phyloP scores from a whole-genome alignment of 2,888 invertebrate species.

The Cataglyphis albicans region DNA sequence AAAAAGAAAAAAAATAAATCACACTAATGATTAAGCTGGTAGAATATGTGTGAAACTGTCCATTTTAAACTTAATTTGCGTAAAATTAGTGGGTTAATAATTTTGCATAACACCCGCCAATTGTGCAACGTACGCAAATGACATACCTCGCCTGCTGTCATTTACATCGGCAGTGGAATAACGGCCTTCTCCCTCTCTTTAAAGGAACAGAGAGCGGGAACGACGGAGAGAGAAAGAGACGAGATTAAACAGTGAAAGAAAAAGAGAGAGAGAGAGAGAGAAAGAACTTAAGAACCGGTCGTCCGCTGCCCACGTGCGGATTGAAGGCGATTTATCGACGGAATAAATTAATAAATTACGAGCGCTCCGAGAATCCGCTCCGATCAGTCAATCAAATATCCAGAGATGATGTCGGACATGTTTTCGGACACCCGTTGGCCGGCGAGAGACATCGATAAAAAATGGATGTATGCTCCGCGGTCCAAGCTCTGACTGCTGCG shows the following conservation, averaged over 20 bases:
- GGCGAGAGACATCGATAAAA: conserved; percentile 21
- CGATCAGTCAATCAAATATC: conserved; percentile 65
- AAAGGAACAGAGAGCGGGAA: conserved; percentile 7
- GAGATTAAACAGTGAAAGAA: conserved; percentile 16
- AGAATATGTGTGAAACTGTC: background rate
- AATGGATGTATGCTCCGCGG: conserved; percentile 18
- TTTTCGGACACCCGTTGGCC: conserved; percentile 40
- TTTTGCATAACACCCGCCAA: conserved; percentile 44
- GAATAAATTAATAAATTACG: conserved; percentile 79
- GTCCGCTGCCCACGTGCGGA: conserved; percentile 74
- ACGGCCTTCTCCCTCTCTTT: conserved; percentile 49
- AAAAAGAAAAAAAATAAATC: background rate
- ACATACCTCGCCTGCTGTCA: conserved; percentile 44
- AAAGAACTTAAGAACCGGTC: conserved; percentile 54
- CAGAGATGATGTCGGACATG: conserved; percentile 20
- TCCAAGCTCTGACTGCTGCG: background rate
- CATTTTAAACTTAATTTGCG: conserved; percentile 36
- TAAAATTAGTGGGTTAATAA: conserved; percentile 26
- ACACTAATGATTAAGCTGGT: conserved; percentile 23
- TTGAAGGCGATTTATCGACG: conserved; percentile 75
- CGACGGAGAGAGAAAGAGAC: conserved; percentile 1
- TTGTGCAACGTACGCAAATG: conserved; percentile 48
- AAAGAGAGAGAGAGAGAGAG: conserved; percentile 39
- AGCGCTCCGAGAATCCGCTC: conserved; percentile 49
- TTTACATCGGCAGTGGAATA: conserved; percentile 56